Conservation (phyloP, 2,888 invertebrate genomes). For the Apamea crenata region DNA sequence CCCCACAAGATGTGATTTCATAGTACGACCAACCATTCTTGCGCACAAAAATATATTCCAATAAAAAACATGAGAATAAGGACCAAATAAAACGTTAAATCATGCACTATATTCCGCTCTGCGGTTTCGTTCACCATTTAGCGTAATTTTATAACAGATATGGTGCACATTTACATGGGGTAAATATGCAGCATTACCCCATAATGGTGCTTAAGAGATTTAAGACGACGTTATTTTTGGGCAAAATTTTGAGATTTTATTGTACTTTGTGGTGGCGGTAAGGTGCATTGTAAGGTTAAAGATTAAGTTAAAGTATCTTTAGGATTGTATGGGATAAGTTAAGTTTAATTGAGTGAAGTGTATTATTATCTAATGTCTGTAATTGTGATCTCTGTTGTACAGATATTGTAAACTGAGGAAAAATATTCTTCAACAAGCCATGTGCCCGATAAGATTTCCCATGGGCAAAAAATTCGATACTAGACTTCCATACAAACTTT, state of each 20-base stretch:
- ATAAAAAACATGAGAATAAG: conserved; percentile 18
- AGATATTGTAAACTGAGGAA: too few relatives aligned
- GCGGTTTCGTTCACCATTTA: conserved; percentile 65
- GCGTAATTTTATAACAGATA: conserved; percentile 60
- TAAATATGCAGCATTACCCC: conserved; percentile 30
- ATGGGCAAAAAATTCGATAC: too few relatives aligned
- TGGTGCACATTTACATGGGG: conserved; percentile 67
- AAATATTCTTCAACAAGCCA: neutral
- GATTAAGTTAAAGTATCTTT: conserved; percentile 43
- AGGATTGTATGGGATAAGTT: conserved; percentile 14
- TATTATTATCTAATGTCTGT: neutral
- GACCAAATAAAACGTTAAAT: conserved; percentile 39
- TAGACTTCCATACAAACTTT: too few relatives aligned
- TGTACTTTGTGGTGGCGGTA: conserved; percentile 53
- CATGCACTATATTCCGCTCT: conserved; percentile 31
- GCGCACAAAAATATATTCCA: neutral
- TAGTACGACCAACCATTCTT: neutral
- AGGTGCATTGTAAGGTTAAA: conserved; percentile 23
- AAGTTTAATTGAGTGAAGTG: conserved; percentile 34
- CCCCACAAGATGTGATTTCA: neutral
- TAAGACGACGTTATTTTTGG: conserved; percentile 66
- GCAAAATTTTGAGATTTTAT: conserved; percentile 55
- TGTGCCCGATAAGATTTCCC: too few relatives aligned
- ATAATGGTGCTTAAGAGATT: conserved; percentile 66
- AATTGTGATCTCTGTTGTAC: neutral